Evolutionary conservation across 2,797 vertebrate genomes (phyloP).

Genomic region (Sparus aurata): DNA sequence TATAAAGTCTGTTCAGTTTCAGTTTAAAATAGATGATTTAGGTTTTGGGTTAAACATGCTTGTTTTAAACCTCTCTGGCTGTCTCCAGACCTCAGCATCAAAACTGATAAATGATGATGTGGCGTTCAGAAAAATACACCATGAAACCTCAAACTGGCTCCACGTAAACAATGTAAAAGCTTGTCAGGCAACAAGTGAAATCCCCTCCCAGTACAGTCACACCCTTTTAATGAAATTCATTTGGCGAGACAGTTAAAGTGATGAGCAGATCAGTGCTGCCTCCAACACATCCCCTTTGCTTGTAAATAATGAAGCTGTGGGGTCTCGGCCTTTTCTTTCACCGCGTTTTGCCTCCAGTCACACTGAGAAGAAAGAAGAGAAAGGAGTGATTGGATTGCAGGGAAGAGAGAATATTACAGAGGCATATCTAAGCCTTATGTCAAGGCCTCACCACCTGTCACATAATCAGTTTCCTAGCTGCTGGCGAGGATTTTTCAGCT

Average conservation of each 20-base stretch:
- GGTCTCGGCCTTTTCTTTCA: conserved; percentile 8
- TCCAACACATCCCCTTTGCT: not conserved
- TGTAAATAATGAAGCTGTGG: conserved; percentile 1
- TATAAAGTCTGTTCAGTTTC: not conserved
- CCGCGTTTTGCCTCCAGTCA: conserved; percentile 5
- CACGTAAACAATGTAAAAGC: not conserved
- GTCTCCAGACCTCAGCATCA: not conserved
- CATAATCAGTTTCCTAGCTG: conserved; percentile 41
- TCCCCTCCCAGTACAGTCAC: not conserved
- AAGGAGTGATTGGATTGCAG: conserved; percentile 24
- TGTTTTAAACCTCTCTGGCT: not conserved
- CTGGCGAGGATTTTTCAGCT: conserved; percentile 10
- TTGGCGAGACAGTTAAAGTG: conserved; percentile 23
- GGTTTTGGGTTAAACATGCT: not conserved
- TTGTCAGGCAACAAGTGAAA: not conserved
- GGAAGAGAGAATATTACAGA: conserved; percentile 18
- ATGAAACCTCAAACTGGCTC: not conserved
- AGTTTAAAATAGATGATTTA: not conserved
- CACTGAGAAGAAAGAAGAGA: conserved; percentile 31
- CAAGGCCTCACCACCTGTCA: conserved; percentile 43
- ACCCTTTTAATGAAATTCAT: conserved; percentile 33
- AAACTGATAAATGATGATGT: not conserved
- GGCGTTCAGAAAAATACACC: not conserved
- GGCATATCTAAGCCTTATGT: conserved; percentile 30
- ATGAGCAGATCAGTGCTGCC: conserved; percentile 3